Base-by-base conservation (phyloP, 2,888 invertebrate species). In the Nemapogon koenigi region DNA sequence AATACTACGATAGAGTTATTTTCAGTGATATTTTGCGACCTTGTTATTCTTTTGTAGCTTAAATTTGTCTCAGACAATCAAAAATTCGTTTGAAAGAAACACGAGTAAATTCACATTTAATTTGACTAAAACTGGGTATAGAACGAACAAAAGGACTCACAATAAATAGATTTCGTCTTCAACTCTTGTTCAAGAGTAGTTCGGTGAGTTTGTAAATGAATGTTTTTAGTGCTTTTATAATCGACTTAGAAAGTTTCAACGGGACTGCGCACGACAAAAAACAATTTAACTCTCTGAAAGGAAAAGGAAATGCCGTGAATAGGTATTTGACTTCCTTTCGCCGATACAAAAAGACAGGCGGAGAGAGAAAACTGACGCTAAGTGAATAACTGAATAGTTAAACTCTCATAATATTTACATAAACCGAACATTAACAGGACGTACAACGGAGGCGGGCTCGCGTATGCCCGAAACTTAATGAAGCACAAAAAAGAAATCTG, bases 371-470 rank as follows among this genome's bases (percentile, higher is more conserved):
- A 51, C 65, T 65, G 62, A 65, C 64, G 66, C 59, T 71, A 71
- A 72, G 69, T 71, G 72, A 72, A 71, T 73, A 73, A 75, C 73
- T 69, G 72, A 73, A 75, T 73, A 72, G 72, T 76, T 73, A 75
- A 73, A 73, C 64, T 69, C 71, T 71, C 75, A 60, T 72, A 65
- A 69, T 66, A 75, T 76, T 76, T 62, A 65, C 76, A 75, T 76
- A 73, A 73, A 75, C 60, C 57, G 66, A 61, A 66, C 75, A 75
- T 76, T 75, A 73, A 60, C 57, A 53, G 49, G 13, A 11, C 32
- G 47, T 46, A 30, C 7, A 38, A 43, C 43, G 38, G 22, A 31
- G 36, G n/a, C 30, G 25, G 35, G 33, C n/a, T n/a, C 35, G 17
- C 65, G 59, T 61, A 63, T 58, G 62, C 59, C 53, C 49, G 55